Evolutionary conservation across 2,888 invertebrate species (phyloP), one percentile per base, ranked within the genome.

Genomic region (Aromia moschata): DNA sequence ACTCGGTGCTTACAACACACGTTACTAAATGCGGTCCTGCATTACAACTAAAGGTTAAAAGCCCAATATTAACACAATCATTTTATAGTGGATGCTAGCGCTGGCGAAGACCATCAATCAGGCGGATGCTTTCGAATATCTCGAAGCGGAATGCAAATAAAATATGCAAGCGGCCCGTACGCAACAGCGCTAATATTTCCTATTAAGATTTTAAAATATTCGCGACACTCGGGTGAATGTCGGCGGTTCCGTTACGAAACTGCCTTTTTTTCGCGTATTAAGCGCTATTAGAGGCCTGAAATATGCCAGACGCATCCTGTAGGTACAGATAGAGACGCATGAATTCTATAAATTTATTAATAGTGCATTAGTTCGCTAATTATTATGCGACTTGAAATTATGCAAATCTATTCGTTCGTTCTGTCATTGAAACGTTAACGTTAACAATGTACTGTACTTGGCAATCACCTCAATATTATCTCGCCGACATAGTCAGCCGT

Each of bases 381-480:
- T 62, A 54, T 56, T 62, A 54, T 56, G 58, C 49, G 49, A 58
- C 49, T 52, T 69, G 59, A 65, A 60, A 57, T 60, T 66, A 73
- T 73, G 71, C 69, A 69, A 68, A 73, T 71, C 44, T 70, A 73
- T 72, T 69, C 71, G 65, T 68, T 68, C 59, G 65, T 68, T 69
- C 70, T 71, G 73, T 73, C 74, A 74, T 74, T 74, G 72, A 74
- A 73, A 71, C 66, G 71, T 70, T 67, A 68, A 70, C 62, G 64
- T 70, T 71, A 70, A 71, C 72, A 72, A 72, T 72, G 63, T 65
- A 68, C 58, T 73, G 72, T 69, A 73, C 73, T 74, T 74, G 74
- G 66, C 74, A 74, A 70, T 74, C 73, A 74, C 73, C 74, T 73
- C 72, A 70, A 73, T 72, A 66, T 59, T 66, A 65, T 57, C 60